Evolutionary conservation across 2,797 vertebrate genomes (phyloP).

Genomic region (Psittacula echo): DNA sequence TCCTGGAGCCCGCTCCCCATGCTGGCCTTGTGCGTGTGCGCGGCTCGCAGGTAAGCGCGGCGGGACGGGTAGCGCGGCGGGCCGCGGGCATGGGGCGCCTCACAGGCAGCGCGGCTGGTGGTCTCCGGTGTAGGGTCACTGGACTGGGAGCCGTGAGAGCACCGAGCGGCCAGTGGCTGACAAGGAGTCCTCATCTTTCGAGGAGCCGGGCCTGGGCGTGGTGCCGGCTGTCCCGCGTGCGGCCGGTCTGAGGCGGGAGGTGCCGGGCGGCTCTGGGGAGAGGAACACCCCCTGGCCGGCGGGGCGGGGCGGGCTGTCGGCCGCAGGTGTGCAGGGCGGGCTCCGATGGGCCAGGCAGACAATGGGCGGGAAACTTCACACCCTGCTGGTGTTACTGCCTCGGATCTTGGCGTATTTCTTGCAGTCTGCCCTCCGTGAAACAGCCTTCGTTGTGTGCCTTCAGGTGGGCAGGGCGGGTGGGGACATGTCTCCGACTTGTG

Average conservation of each 20-base stretch:
- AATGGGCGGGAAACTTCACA: neutral
- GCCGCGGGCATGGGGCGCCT: neutral
- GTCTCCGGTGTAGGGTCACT: no score
- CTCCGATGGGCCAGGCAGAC: neutral
- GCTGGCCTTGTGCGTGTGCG: neutral
- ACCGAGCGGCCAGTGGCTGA: neutral
- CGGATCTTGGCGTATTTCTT: no score
- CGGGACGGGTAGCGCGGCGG: neutral
- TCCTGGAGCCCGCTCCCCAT: neutral
- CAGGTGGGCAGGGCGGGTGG: neutral
- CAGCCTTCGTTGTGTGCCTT: no score
- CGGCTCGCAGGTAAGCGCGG: conserved; percentile 16
- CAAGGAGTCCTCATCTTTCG: accelerated
- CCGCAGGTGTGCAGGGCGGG: neutral
- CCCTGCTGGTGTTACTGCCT: neutral
- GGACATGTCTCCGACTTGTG: neutral
- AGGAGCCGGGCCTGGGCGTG: neutral
- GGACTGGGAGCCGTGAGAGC: neutral
- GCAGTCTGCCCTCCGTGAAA: neutral
- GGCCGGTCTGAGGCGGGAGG: neutral
- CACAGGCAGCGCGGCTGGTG: no score
- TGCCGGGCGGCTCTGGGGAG: neutral
- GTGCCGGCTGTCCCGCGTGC: neutral
- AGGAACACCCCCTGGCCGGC: neutral
- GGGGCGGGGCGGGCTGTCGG: neutral